These are phyloP conservation scores for Oriolus oriolus DNA, from an alignment of 2,113 vertebrate species.

Conservation along the genomic window DNA sequence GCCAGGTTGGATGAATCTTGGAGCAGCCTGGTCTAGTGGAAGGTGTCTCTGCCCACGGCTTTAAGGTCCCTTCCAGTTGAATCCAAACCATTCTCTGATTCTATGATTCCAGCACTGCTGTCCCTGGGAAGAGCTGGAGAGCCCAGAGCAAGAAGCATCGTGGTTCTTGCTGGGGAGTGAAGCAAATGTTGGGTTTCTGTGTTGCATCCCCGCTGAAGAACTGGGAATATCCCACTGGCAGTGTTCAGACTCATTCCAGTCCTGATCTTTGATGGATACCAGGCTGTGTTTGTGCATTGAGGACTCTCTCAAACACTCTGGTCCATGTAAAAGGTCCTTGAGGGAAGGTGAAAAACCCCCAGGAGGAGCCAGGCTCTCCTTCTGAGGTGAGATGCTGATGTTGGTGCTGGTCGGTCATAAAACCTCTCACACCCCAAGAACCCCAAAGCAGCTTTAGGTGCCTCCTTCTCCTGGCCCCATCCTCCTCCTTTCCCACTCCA, in stretches of 20 bases:
- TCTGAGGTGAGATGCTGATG: neutral
- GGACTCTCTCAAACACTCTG: neutral
- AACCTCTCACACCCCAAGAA: neutral
- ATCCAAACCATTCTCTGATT: neutral
- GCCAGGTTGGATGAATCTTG: neutral
- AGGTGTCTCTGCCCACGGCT: neutral
- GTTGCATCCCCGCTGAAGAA: neutral
- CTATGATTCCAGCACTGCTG: neutral
- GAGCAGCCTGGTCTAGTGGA: neutral
- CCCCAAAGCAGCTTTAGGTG: neutral
- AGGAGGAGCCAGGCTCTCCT: rapidly evolving
- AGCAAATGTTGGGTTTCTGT: neutral
- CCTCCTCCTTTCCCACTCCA: neutral
- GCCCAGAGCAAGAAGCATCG: neutral
- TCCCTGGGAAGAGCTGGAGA: neutral
- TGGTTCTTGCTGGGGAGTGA: neutral
- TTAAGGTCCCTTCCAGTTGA: neutral
- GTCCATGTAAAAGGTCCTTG: neutral
- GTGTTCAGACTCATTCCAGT: neutral
- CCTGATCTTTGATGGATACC: neutral
- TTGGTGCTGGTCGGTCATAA: neutral
- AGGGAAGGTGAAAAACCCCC: neutral
- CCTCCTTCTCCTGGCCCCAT: neutral
- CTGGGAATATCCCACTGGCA: neutral
- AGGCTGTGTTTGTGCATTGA: neutral